Evolutionary conservation across 2,797 vertebrate genomes (phyloP).

Genomic region (Atherinosoma microstoma): DNA sequence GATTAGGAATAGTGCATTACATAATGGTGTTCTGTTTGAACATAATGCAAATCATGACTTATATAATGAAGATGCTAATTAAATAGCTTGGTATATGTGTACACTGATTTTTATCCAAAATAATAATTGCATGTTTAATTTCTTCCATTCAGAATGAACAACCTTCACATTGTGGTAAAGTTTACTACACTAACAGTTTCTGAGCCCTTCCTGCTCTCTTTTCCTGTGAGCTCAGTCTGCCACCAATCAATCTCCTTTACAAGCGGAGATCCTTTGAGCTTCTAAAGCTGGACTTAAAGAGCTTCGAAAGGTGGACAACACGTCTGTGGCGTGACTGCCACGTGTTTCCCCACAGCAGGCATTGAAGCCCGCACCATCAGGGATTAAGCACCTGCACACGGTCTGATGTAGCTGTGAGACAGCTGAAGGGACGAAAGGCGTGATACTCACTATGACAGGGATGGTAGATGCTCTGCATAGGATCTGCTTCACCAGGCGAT

Average conservation of each 20-base stretch:
- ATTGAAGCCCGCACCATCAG: conserved; percentile 36
- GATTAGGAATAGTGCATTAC: conserved; percentile 55
- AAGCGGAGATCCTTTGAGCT: conserved; percentile 47
- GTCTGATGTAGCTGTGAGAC: conserved; percentile 17
- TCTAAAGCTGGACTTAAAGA: conserved; percentile 56
- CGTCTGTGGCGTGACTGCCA: conserved; percentile 27
- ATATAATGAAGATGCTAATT: conserved; percentile 50
- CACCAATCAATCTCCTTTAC: conserved; percentile 48
- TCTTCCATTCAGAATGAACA: neutral
- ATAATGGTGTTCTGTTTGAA: conserved; percentile 40
- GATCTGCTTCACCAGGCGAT: conserved; percentile 97
- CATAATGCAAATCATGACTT: conserved; percentile 56
- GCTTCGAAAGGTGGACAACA: conserved; percentile 30
- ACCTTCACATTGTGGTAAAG: neutral
- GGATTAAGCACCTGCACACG: conserved; percentile 47
- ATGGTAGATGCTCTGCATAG: conserved; percentile 92
- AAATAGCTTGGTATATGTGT: neutral
- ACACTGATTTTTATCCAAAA: neutral
- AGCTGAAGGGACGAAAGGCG: neutral
- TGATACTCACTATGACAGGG: conserved; percentile 93
- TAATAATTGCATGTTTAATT: neutral
- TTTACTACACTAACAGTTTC: neutral
- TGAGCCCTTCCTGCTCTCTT: conserved; percentile 15
- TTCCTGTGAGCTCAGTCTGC: conserved; percentile 43
- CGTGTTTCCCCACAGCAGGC: conserved; percentile 34